Conservation (phyloP, 2,113 vertebrate genomes). For the Calyptomena viridis region DNA sequence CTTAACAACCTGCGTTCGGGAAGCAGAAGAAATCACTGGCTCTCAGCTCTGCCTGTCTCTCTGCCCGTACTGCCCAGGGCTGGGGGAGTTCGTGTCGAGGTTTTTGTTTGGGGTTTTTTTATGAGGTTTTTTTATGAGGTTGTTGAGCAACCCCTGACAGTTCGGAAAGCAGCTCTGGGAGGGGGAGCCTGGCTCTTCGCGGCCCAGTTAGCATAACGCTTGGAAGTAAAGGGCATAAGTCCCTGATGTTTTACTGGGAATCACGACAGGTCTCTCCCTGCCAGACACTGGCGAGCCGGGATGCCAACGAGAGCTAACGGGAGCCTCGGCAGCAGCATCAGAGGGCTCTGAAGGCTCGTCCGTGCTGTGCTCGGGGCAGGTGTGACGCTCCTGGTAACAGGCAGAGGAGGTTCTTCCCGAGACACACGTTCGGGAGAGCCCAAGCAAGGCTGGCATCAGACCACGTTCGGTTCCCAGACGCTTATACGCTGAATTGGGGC, state of each 20-base stretch:
- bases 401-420: accelerated
- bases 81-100: background rate
- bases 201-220: background rate
- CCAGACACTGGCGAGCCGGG: no score
- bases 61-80: background rate
- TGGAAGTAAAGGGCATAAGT: background rate
- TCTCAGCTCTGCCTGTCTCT: background rate
- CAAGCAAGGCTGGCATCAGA: background rate
- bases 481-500: background rate
- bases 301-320: accelerated
- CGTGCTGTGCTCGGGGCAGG: background rate
- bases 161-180: background rate
- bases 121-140: background rate
- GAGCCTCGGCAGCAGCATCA: background rate
- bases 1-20: accelerated
- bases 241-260: background rate
- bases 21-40: background rate
- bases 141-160: no score
- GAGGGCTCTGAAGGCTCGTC: no score
- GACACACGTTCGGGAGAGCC: background rate
- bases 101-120: background rate
- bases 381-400: accelerated
- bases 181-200: background rate
- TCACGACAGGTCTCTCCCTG: background rate
- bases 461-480: accelerated